Base-by-base conservation (phyloP, 2,797 vertebrate genomes). In the Channa striata region DNA sequence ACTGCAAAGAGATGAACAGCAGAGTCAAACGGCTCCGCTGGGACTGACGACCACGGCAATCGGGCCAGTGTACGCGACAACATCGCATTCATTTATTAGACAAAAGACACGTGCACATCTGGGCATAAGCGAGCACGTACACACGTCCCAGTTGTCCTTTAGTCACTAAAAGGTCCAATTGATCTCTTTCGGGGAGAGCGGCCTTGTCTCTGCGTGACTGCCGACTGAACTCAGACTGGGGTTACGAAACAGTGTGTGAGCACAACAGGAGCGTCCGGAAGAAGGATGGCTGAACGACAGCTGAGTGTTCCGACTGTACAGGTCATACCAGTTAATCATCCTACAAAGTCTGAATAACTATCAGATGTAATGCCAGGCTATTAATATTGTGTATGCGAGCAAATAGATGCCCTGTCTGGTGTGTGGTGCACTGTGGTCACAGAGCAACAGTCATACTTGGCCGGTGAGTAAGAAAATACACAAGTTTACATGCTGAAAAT, bases 181-280 rank as follows among this genome's bases (percentile, higher is more conserved):
- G 83, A 82, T 88, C 74, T 85, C 73, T 56, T 85, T 72, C 51
- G 59, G 63, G 43, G 65, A 82, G 51, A 39, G 37, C 25, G 62
- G 54, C 63, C 66, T 85, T 5, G 51, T 71, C 63, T 77, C 50
- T 56, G 74, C 21, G 4, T 82, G 81, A 87, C 84, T 72, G 70
- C 68, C 11, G 5, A 7, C 69, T 86, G 83, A 91, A 89, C 84
- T 68, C 42, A 0, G 33, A 49, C 48, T 17, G 39, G 1, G 61
- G 73, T 47, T 68, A 40, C 53, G 46, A 64, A 79, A 69, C 8
- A 56, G 33, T 42, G 42, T 4, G 30, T 36, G 40, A 40, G 23
- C 48, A 34, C 52, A 44, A 33, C 60, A 13, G 0, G 0, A 56
- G 60, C 13, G 33, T 67, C 57, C 72, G 6, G 11, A 43, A 69